Evolutionary conservation across 2,888 invertebrate genomes (phyloP).

Genomic region (Cremastinae sp.): DNA sequence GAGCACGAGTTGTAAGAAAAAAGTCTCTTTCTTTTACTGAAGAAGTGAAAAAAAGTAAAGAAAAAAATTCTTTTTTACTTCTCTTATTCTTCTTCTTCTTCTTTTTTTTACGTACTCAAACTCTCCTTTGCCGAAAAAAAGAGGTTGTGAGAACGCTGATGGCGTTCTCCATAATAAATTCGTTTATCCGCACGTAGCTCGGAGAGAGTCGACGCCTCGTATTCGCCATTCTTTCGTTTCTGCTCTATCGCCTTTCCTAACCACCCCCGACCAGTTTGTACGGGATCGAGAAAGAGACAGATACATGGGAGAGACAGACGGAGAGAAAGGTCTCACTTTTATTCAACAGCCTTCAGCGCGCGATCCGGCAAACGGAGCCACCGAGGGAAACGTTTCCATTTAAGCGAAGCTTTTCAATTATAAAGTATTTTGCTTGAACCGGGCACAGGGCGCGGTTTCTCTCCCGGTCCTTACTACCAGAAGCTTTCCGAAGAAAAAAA

Average conservation of each 20-base stretch:
- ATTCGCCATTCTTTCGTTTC: constrained; percentile 54
- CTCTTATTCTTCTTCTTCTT: neutral
- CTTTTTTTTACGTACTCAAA: neutral
- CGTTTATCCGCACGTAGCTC: constrained; percentile 67
- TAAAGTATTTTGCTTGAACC: constrained; percentile 72
- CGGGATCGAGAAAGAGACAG: constrained; percentile 15
- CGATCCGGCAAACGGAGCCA: constrained; percentile 2
- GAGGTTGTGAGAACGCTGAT: constrained; percentile 56
- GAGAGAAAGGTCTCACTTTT: constrained; percentile 65
- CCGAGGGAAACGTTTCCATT: constrained; percentile 65
- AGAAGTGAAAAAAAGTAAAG: too few species aligned
- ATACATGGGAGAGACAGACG: constrained; percentile 1
- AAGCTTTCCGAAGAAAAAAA: too few species aligned
- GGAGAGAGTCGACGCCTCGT: constrained; percentile 29
- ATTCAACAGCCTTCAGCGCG: constrained; percentile 56
- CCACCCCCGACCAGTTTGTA: constrained; percentile 6
- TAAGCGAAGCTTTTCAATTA: constrained; percentile 76
- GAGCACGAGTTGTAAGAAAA: constrained; percentile 44
- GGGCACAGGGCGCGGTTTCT: constrained; percentile 38
- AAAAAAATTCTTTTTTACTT: constrained; percentile 21
- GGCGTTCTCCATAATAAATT: constrained; percentile 70
- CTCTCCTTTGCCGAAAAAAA: constrained; percentile 2
- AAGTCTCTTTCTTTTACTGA: constrained; percentile 16
- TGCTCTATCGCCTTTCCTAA: constrained; percentile 44
- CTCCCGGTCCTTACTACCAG: too few species aligned